Evolutionary conservation across 2,113 vertebrate species (phyloP).

Genomic region (Sapayoa aenigma): DNA sequence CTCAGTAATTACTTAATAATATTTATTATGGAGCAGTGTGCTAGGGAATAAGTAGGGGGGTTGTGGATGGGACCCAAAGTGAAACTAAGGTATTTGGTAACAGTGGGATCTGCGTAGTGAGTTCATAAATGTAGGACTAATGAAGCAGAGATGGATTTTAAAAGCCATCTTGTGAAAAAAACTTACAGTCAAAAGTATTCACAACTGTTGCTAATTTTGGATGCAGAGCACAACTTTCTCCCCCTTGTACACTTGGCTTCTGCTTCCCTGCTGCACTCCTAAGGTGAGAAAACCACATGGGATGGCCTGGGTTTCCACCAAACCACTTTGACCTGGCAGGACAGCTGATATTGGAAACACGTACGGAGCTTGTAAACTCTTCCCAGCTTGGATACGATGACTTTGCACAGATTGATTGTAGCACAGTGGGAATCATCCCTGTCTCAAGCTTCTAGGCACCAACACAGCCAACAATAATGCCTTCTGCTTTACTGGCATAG

Average conservation of each 20-base stretch:
- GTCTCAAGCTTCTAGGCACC: neutral
- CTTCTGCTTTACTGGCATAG: neutral
- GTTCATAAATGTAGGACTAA: neutral
- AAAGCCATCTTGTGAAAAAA: neutral
- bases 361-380: neutral
- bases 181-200: neutral
- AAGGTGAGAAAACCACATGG: neutral
- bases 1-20: constrained; percentile 41
- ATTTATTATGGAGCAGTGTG: neutral
- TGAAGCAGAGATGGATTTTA: neutral
- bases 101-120: neutral
- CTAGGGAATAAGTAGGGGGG: neutral
- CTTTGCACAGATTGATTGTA: rapidly evolving
- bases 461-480: neutral
- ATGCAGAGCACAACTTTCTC: neutral
- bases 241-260: neutral
- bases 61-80: neutral
- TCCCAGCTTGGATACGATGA: rapidly evolving
- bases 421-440: neutral
- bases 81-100: neutral
- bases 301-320: neutral
- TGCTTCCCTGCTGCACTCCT: neutral
- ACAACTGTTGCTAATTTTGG: neutral
- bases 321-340: neutral
- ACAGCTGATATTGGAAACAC: neutral